Evolutionary conservation across 92 coral and sea anemone species (phyloP).

Genomic region (Desmophyllum pertusum): DNA sequence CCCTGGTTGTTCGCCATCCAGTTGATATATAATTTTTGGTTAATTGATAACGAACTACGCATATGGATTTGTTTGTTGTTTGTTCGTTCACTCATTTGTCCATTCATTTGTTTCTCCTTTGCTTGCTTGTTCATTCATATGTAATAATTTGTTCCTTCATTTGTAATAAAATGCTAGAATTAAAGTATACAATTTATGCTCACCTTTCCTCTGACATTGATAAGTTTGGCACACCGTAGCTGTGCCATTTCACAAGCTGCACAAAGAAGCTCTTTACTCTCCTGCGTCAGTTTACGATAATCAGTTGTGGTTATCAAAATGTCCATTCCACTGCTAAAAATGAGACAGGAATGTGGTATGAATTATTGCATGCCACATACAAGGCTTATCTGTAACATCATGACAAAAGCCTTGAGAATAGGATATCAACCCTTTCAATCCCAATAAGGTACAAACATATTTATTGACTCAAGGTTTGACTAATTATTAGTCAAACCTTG

Average conservation of each 20-base stretch:
- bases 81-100: not conserved
- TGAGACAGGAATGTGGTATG: not conserved
- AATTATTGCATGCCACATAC: not conserved
- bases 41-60: too few relatives aligned
- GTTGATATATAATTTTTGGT: too few relatives aligned
- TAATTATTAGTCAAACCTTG: too few relatives aligned
- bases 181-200: not conserved
- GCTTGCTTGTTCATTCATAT: not conserved
- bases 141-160: not conserved
- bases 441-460: too few relatives aligned
- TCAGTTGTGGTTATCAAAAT: slow-evolving; percentile 78
- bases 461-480: too few relatives aligned
- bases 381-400: too few relatives aligned
- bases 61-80: too few relatives aligned
- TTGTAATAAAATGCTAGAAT: not conserved
- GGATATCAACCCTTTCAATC: too few relatives aligned
- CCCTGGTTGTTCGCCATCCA: not conserved
- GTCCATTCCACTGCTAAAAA: slow-evolving; percentile 72
- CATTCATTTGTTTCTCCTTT: too few relatives aligned
- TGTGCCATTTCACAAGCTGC: slow-evolving; percentile 97
- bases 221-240: slow-evolving; percentile 95
- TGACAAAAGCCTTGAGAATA: too few relatives aligned
- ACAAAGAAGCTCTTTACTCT: slow-evolving; percentile 93
- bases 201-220: slow-evolving; percentile 97
- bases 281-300: slow-evolving; percentile 79